Conservation (phyloP, 2,797 vertebrate genomes). For the Mus minutoides region DNA sequence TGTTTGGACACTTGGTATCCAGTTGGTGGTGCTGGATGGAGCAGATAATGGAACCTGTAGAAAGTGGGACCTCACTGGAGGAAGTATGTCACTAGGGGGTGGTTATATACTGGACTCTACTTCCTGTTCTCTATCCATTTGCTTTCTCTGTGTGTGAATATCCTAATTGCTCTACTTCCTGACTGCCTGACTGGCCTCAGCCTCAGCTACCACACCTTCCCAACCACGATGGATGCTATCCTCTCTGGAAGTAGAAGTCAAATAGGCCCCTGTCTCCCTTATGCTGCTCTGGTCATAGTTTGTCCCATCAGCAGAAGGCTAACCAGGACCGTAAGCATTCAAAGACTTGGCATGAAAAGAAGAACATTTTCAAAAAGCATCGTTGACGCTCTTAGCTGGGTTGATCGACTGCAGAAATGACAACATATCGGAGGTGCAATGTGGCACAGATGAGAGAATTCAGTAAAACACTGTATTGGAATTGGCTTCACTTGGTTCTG, state of each 20-base stretch:
- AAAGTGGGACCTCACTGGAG: not conserved
- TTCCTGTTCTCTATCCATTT: not conserved
- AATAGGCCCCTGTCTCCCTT: too few species aligned
- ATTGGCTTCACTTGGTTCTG: not conserved
- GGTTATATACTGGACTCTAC: not conserved
- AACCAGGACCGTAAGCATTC: not conserved
- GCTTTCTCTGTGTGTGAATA: not conserved
- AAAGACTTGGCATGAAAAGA: not conserved
- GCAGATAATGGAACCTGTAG: not conserved
- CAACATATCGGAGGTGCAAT: not conserved
- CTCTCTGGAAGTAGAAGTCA: not conserved
- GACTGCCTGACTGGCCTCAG: accelerated
- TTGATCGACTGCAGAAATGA: not conserved
- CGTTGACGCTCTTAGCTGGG: not conserved
- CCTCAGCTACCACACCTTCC: not conserved
- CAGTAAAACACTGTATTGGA: constrained; percentile 13
- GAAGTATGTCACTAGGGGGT: too few species aligned
- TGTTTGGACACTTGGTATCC: not conserved
- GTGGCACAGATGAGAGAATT: not conserved
- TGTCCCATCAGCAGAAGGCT: not conserved
- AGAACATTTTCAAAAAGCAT: not conserved
- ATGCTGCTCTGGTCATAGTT: not conserved
- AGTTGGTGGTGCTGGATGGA: not conserved
- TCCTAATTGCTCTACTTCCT: not conserved
- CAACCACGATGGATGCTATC: not conserved